A percentile compares a stretch with the other conserved stretches of the same genome.
Evolutionary conservation across 2,888 invertebrate genomes (phyloP).

Genomic region (Limulus polyphemus): DNA sequence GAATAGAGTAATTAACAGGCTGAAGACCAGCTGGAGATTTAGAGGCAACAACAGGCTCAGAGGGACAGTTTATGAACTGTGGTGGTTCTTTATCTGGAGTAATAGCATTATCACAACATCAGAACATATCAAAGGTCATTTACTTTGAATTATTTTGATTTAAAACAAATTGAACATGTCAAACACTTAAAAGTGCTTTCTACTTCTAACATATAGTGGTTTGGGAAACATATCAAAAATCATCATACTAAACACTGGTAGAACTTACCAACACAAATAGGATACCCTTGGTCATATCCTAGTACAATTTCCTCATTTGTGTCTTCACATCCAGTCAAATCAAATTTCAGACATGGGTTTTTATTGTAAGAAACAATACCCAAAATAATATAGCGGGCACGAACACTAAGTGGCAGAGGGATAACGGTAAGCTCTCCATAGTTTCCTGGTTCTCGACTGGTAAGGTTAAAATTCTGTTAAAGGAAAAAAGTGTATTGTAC

Average conservation of each 20-base stretch:
- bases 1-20: slow-evolving; percentile 84
- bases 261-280: slow-evolving; percentile 64
- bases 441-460: slow-evolving; percentile 89
- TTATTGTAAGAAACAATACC: slow-evolving; percentile 95
- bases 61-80: slow-evolving; percentile 90
- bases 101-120: not conserved
- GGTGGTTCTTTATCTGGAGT: slow-evolving; percentile 81
- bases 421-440: slow-evolving; percentile 95
- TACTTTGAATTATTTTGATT: not conserved
- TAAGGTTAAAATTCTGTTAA: slow-evolving; percentile 65
- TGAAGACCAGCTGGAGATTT: slow-evolving; percentile 73
- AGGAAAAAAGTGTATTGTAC: not conserved
- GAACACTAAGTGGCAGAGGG: slow-evolving; percentile 80
- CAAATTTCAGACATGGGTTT: slow-evolving; percentile 89
- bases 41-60: slow-evolving; percentile 75
- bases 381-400: slow-evolving; percentile 82
- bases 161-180: too few species aligned
- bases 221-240: too few species aligned
- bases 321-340: slow-evolving; percentile 81
- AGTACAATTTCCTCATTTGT: slow-evolving; percentile 66
- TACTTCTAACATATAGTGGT: too few species aligned
- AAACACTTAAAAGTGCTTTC: too few species aligned
- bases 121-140: not conserved
- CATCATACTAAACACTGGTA: not conserved
- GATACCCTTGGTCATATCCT: slow-evolving; percentile 84